Percentiles rank a stretch among this genome's conserved stretches.
phyloP scores from a whole-genome alignment of 2,113 vertebrate species.

The Probosciger aterrimus region DNA sequence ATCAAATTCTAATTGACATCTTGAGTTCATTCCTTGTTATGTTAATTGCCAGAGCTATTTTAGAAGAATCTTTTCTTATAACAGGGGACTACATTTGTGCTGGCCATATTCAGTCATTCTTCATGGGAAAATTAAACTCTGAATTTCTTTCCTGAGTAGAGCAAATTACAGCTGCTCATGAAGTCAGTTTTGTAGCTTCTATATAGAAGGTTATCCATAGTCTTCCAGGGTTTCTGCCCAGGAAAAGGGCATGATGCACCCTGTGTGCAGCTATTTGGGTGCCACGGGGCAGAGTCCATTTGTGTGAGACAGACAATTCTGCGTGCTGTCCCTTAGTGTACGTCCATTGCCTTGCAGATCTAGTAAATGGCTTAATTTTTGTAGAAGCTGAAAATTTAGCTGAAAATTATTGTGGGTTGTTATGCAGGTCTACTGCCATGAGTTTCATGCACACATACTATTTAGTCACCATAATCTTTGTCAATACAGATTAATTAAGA shows the following conservation, averaged over 20 bases:
- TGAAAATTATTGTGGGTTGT: background rate
- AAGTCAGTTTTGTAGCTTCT: background rate
- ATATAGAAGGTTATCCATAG: background rate
- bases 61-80: constrained; percentile 1
- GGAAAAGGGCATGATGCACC: background rate
- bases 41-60: constrained; percentile 47
- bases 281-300: background rate
- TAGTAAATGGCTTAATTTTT: background rate
- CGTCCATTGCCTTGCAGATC: background rate
- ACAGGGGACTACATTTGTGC: background rate
- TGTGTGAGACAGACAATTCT: background rate
- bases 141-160: background rate
- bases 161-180: background rate
- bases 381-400: background rate
- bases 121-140: background rate
- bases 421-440: background rate
- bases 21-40: constrained; percentile 30
- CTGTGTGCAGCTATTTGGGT: background rate
- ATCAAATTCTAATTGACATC: background rate
- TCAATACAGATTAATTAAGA: constrained; percentile 3
- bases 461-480: background rate
- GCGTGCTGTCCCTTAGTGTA: background rate
- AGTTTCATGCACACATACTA: background rate
- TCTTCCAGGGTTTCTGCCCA: background rate
- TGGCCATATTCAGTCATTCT: background rate